Evolutionary conservation across 2,888 invertebrate species (phyloP), one percentile per base, ranked within the genome.

Genomic region (Alentia gelatinosa): DNA sequence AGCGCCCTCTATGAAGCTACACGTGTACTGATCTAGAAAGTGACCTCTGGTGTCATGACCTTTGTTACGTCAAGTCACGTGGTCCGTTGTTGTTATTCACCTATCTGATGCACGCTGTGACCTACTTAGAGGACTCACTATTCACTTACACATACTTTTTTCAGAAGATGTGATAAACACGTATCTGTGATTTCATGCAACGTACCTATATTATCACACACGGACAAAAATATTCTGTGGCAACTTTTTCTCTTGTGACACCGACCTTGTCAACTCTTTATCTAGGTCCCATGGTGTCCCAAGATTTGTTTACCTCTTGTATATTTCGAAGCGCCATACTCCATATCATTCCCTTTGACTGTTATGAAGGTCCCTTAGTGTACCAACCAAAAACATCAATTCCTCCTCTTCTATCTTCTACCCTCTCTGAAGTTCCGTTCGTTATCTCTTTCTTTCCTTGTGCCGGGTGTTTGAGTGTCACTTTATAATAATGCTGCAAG

Each of bases 181-280:
- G 47, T 86, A 86, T 86, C 86, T 86, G 86, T 86, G 86, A 86
- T 86, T 86, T 86, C 42, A 86, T 86, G 86, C 86, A 86, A 86
- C 47, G 86, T 86, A 86, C 42, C 86, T 86, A 47, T 47, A 86
- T 86, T 86, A 86, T 47, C 42, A 86, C 50, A 86, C 35, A 86
- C 47, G 15, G 35, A 35, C 35, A 42, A 23, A 84, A 42, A 86
- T 50, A 86, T 86, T 86, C 86, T 86, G 86, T 86, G 86, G 86
- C 86, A 86, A 86, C 30, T 86, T 50, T 86, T 50, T 86, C 86
- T 86, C 86, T 86, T 86, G 47, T 47, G 47, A 30, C 86, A 47
- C 47, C 30, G 56, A 39, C 79, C 79, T 79, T 39, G 79, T 79
- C 79, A 79, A 79, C 79, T 79, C 79, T 79, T 79, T 79, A 79